Evolutionary conservation across 2,888 invertebrate species (phyloP).

Genomic region (Tenthredo amoena): DNA sequence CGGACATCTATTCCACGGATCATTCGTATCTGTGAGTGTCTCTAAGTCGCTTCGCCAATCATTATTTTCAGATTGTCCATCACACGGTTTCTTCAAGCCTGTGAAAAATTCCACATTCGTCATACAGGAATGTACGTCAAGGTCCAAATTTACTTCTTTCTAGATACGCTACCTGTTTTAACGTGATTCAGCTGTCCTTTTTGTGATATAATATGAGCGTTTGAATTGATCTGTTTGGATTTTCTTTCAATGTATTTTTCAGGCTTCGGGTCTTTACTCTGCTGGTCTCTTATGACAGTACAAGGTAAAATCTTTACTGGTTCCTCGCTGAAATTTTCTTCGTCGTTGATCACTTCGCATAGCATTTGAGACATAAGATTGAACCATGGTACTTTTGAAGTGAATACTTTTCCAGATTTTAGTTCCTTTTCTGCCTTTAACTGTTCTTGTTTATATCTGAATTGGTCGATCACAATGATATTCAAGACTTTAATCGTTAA

Average conservation of each 20-base stretch:
- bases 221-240: neutral
- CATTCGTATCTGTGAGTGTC: neutral
- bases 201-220: neutral
- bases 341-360: constrained; percentile 60
- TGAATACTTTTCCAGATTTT: constrained; percentile 58
- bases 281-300: neutral
- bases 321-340: constrained; percentile 48
- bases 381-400: constrained; percentile 63
- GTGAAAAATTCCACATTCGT: neutral
- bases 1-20: constrained; percentile 8
- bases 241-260: neutral
- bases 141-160: neutral
- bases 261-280: neutral
- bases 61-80: neutral
- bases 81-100: neutral
- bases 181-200: neutral
- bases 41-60: neutral
- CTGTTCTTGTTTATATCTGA: constrained; percentile 64
- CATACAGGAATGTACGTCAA: neutral
- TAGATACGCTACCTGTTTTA: neutral
- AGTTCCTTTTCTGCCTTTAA: constrained; percentile 59
- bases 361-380: constrained; percentile 64
- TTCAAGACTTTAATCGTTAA: constrained; percentile 5
- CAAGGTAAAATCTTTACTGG: neutral
- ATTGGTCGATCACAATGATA: neutral